Evolutionary conservation across 2,888 invertebrate species (phyloP), one percentile per base, ranked within the genome.

Genomic region (Eueremaeus valkanovi): DNA sequence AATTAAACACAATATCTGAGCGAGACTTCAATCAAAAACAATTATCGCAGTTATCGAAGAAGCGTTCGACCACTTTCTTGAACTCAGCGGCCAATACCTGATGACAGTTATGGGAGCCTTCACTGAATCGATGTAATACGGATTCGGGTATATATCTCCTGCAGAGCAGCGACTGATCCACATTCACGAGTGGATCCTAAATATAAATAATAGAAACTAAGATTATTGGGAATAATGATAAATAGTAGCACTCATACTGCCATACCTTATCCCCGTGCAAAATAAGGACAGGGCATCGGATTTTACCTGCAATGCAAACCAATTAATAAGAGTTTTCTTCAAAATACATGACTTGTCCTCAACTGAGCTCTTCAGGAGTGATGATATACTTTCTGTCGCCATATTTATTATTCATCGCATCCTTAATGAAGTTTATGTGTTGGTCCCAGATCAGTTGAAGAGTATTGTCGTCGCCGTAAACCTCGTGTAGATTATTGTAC

Each of bases 231-330:
- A n/a, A n/a, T n/a, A n/a, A n/a, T n/a, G n/a, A n/a, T n/a, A n/a
- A n/a, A n/a, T n/a, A n/a, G n/a, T n/a, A n/a, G n/a, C n/a, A n/a
- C n/a, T n/a, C n/a, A n/a, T n/a, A n/a, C n/a, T n/a, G n/a, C n/a
- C 18, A 72, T 18, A 74, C 74, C 61, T 70, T 75, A 70, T 75
- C 75, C 18, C 75, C 75, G 27, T 75, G 75, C 18, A 75, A 40
- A 8, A 75, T 27, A 21, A 75, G 55, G 31, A 75, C 75, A 27
- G 75, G 75, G 27, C 70, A 49, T 18, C 75, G 70, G 11, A 75
- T 49, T 18, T 45, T 18, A 1, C n/a, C 49, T 21, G 27, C 6
- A 63, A 24, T 63, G 61, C 27, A 36, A 11, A 36, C 11, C 5
- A 36, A 36, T 36, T 36, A 36, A 36, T 8, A 36, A 8, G 36